Evolutionary conservation across 1,140 invertebrate genomes (phyloP), one percentile per base, ranked within the genome.

Genomic region (Drosophila obscura): DNA sequence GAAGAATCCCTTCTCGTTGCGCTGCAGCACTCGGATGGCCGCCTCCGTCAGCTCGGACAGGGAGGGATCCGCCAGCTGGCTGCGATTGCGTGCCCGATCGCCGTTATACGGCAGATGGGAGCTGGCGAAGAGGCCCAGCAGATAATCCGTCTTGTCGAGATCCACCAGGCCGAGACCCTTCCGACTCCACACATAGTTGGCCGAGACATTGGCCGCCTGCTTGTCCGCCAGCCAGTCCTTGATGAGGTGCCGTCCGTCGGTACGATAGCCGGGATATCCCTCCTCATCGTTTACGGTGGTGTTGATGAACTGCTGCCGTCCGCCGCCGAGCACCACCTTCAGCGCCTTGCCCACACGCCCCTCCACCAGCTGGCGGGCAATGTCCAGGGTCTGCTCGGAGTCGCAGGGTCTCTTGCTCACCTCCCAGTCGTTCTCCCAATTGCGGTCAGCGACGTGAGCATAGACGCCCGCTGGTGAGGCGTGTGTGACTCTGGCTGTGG

Each of bases 1-100:
- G 87, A 98, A 97, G 92, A 95, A 98, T 26, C 97, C 97, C 48
- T 96, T 94, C 8, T 95, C 92, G 91, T 96, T 97, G 73, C 95
- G 95, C 24, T 93, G 93, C 6, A 98, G 93, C 48, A 97, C 94
- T 50, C 94, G 93, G 35, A 98, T 94, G 1, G 97, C 97, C 11
- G 95, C 95, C 67, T 95, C 94, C 0, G 96, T 96, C 94, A 98
- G 96, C 84, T 98, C 96, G 0, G 94, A 94, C 0, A 98, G 92
- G 2, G 96, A 95, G 0, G 96, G 96, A 90, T 96, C 82, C 2
- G 81, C 84, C 46, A 80, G 44, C n/a, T 67, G 67, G 22, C 77
- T 68, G 31, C 71, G 63, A 92, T 80, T 94, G 13, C 82, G 51
- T 1, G 9, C 35, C 81, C 87, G 44, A 71, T 94, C 87, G n/a